These are phyloP conservation scores for Temnothorax unifasciatus DNA, from an alignment of 2,888 invertebrate species.

Conservation along the genomic window DNA sequence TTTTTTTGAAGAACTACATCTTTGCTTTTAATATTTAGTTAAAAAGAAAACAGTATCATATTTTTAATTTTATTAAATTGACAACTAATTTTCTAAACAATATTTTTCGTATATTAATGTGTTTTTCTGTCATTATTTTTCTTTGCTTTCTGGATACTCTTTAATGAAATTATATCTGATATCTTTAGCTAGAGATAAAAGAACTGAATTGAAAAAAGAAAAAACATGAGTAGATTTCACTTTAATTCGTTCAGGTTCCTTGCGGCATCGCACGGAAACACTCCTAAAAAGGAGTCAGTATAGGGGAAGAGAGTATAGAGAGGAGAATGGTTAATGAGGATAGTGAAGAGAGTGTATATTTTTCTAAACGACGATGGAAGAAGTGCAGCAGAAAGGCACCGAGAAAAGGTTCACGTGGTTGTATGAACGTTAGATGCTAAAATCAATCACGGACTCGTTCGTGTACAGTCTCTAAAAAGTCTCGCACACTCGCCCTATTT, in stretches of 20 bases:
- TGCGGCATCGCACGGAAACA: slow-evolving; percentile 48
- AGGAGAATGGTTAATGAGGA: slow-evolving; percentile 7
- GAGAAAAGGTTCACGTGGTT: slow-evolving; percentile 75
- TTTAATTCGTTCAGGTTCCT: not conserved
- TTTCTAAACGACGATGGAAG: slow-evolving; percentile 68
- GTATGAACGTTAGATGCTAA: slow-evolving; percentile 53
- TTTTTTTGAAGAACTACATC: not conserved
- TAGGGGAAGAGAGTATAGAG: not conserved
- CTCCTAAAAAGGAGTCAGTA: slow-evolving; percentile 26
- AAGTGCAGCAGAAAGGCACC: slow-evolving; percentile 81
- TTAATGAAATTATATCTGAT: slow-evolving; percentile 10
- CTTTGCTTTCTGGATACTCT: not conserved
- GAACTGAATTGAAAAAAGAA: not conserved
- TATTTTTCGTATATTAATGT: not conserved
- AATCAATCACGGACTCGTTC: slow-evolving; percentile 49
- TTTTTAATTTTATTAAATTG: not conserved
- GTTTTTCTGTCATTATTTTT: not conserved
- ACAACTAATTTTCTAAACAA: not conserved
- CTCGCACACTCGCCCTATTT: not conserved
- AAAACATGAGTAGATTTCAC: not conserved
- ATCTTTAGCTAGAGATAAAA: not conserved
- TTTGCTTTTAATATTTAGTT: not conserved
- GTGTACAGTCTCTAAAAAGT: slow-evolving; percentile 49
- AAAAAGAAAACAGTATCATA: not conserved
- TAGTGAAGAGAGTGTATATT: slow-evolving; percentile 47